Evolutionary conservation across 2,888 invertebrate genomes (phyloP).

Genomic region (Mesodorylaimus sp.): DNA sequence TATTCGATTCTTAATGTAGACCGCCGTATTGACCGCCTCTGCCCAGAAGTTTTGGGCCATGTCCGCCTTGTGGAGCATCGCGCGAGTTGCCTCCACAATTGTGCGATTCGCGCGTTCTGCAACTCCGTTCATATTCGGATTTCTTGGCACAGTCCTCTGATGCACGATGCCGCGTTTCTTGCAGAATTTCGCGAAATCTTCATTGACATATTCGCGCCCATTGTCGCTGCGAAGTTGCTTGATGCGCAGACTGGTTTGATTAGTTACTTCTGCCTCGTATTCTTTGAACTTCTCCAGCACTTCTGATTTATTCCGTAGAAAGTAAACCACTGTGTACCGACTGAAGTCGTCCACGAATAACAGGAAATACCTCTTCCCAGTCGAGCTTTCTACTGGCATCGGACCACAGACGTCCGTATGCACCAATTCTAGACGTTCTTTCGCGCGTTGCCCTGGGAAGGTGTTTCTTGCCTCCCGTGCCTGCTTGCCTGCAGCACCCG

Average conservation of each 20-base stretch:
- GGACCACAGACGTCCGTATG: too few relatives aligned
- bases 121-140: slow-evolving; percentile 10
- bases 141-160: slow-evolving; percentile 10
- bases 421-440: background rate
- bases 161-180: slow-evolving; percentile 4
- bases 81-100: slow-evolving; percentile 8
- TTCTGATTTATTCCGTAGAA: background rate
- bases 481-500: too few relatives aligned
- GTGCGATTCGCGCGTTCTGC: slow-evolving; percentile 11
- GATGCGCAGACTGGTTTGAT: background rate
- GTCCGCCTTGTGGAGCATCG: slow-evolving; percentile 8
- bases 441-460: background rate
- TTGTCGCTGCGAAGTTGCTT: slow-evolving; percentile 5
- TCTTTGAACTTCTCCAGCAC: slow-evolving; percentile 7
- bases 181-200: background rate
- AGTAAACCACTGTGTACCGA: background rate
- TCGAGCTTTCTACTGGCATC: background rate
- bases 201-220: too few relatives aligned
- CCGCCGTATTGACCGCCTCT: too few relatives aligned
- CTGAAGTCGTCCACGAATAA: background rate
- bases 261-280: background rate
- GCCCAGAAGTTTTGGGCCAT: slow-evolving; percentile 12
- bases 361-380: background rate
- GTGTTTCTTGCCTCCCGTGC: background rate
- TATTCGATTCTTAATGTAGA: slow-evolving; percentile 11